Evolutionary conservation across 2,113 vertebrate genomes (phyloP).

Genomic region (Asarcornis scutulata): DNA sequence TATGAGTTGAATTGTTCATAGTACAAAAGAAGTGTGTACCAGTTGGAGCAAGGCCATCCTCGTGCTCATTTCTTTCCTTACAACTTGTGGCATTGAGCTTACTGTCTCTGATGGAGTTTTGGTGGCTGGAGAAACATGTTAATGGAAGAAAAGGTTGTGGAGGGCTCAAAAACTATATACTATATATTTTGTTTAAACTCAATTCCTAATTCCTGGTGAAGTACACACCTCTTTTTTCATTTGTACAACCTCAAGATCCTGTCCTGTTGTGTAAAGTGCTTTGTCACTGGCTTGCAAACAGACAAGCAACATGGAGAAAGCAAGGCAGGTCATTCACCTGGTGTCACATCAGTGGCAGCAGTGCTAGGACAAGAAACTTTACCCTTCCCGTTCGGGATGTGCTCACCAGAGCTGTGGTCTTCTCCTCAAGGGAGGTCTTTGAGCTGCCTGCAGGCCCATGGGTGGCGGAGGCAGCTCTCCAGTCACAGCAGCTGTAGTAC

Average conservation of each 20-base stretch:
- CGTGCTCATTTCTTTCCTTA: background rate
- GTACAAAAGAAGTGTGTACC: rapidly evolving
- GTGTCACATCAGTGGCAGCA: background rate
- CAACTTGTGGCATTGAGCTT: rapidly evolving
- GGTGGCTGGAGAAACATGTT: background rate
- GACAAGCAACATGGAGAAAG: background rate
- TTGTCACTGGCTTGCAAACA: background rate
- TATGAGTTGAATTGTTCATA: background rate
- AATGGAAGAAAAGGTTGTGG: background rate
- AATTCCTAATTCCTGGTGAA: background rate
- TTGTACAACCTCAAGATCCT: rapidly evolving
- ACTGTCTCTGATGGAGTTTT: background rate
- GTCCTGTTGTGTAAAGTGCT: rapidly evolving
- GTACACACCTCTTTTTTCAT: background rate
- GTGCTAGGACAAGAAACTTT: background rate
- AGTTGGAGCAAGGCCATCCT: background rate
- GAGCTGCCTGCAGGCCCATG: background rate
- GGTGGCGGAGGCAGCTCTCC: background rate
- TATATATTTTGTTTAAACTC: background rate
- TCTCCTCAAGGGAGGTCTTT: background rate
- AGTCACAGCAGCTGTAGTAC: background rate
- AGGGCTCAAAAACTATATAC: background rate
- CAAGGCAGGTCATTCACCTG: rapidly evolving
- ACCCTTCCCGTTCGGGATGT: rapidly evolving
- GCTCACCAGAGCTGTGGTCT: background rate